Percentiles rank a stretch among this genome's conserved stretches.
phyloP scores from a whole-genome alignment of 2,113 vertebrate genomes.

The Macaca fascicularis region T2T-MFA8v1.1 NC_088377.1:16993501-16994000 shows the following conservation, averaged over 20 bases:
- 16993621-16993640: too few species aligned
- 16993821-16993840: background rate
- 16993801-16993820: background rate
- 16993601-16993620: too few species aligned
- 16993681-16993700: slow-evolving; percentile 13
- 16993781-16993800: background rate
- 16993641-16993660: too few species aligned
- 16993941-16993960: slow-evolving; percentile 30
- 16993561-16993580: too few species aligned
- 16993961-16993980: background rate
- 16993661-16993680: background rate
- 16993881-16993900: background rate
- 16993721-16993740: background rate
- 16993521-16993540: too few species aligned
- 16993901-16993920: background rate
- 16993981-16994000: background rate
- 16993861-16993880: background rate
- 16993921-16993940: slow-evolving; percentile 50
- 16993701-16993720: background rate
- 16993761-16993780: background rate
- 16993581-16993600: too few species aligned
- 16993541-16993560: too few species aligned
- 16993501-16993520: too few species aligned
- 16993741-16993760: background rate
- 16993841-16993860: background rate